phyloP scores from a whole-genome alignment of 2,113 vertebrate genomes.

The Epinephelus fuscoguttatus region DNA sequence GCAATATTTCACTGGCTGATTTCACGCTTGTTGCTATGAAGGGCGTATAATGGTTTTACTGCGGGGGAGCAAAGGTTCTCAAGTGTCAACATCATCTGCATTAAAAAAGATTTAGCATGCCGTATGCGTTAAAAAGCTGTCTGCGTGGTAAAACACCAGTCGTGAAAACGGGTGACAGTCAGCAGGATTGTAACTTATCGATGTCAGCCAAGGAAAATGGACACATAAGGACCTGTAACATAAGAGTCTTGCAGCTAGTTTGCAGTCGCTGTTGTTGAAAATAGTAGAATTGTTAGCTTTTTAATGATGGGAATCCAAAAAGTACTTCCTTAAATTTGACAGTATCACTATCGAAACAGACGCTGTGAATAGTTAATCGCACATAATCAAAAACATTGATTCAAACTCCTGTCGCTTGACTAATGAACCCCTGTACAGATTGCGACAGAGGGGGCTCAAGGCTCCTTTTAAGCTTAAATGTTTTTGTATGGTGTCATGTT shows the following conservation, averaged over 20 bases:
- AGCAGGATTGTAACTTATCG: neutral
- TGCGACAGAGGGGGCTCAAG: neutral
- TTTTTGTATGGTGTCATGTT: slow-evolving; percentile 43
- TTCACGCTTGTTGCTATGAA: slow-evolving; percentile 39
- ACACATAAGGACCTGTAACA: neutral
- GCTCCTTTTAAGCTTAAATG: neutral
- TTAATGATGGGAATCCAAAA: neutral
- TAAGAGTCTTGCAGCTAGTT: neutral
- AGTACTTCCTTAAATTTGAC: neutral
- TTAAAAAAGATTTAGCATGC: slow-evolving; percentile 31
- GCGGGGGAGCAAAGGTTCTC: slow-evolving; percentile 5
- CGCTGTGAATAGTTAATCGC: neutral
- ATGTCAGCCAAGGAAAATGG: neutral
- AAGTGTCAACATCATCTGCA: slow-evolving; percentile 30
- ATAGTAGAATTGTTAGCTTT: neutral
- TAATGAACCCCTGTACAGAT: neutral
- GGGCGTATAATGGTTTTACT: slow-evolving; percentile 36
- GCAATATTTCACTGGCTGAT: slow-evolving; percentile 30
- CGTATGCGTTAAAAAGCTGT: slow-evolving; percentile 8
- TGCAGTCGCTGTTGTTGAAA: neutral
- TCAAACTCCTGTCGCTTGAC: neutral
- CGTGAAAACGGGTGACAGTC: neutral
- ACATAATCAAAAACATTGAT: neutral
- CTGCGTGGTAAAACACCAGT: neutral
- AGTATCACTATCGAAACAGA: neutral